Evolutionary conservation across 2,888 invertebrate genomes (phyloP).

Genomic region (Dicranocentrus wangi): DNA sequence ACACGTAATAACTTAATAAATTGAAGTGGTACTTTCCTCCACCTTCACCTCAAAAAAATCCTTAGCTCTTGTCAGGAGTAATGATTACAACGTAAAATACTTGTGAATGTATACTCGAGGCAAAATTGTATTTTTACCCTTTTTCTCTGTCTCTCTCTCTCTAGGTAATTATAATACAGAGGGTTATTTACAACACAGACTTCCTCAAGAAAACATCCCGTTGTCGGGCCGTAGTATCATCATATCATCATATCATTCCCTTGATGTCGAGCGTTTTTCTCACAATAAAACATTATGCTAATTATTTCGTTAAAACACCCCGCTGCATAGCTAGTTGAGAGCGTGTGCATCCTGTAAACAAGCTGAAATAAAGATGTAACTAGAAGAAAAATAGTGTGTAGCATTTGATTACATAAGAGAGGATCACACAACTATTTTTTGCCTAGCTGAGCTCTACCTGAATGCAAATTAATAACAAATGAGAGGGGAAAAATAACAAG

Average conservation of each 20-base stretch:
- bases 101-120: neutral
- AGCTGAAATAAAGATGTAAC: slow-evolving; percentile 40
- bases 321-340: neutral
- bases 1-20: slow-evolving; percentile 17
- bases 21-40: slow-evolving; percentile 7
- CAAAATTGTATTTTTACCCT: neutral
- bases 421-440: too few relatives aligned
- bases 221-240: neutral
- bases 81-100: neutral
- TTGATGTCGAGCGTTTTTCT: neutral
- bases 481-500: too few relatives aligned
- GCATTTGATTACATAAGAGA: slow-evolving; percentile 30
- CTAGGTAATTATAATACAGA: neutral
- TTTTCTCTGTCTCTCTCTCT: too few relatives aligned
- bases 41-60: neutral
- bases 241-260: neutral
- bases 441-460: too few relatives aligned
- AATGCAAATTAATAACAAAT: slow-evolving; percentile 50
- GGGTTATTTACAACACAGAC: too few relatives aligned
- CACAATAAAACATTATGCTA: slow-evolving; percentile 19
- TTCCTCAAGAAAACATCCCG: neutral
- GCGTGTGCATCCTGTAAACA: neutral
- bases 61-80: neutral
- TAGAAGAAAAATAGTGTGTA: slow-evolving; percentile 8
- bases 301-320: slow-evolving; percentile 32